Evolutionary conservation across 2,113 vertebrate genomes (phyloP).

Genomic region (Catagonus wagneri): DNA sequence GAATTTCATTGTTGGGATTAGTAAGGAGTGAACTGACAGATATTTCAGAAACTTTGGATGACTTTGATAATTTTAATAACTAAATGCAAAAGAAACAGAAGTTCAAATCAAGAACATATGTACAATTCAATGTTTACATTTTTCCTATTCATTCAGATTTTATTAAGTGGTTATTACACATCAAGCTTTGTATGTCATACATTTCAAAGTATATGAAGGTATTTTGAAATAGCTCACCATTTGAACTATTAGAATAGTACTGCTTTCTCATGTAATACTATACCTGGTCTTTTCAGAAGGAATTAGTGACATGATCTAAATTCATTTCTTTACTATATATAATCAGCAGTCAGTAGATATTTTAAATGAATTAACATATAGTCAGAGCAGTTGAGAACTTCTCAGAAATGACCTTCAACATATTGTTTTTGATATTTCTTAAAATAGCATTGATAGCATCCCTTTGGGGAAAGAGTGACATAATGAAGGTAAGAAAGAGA

Average conservation of each 20-base stretch:
- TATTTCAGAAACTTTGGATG: background rate
- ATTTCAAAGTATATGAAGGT: background rate
- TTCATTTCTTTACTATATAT: background rate
- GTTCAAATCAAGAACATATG: background rate
- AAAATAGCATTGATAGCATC: background rate
- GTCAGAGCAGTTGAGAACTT: background rate
- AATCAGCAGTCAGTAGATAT: background rate
- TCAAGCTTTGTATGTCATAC: background rate
- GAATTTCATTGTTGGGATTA: background rate
- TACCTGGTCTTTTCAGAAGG: background rate
- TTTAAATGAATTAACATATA: background rate
- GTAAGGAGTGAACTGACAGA: background rate
- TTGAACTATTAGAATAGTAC: background rate
- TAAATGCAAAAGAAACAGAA: background rate
- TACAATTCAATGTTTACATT: background rate
- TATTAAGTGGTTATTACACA: background rate
- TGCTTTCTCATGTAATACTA: background rate
- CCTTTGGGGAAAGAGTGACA: background rate
- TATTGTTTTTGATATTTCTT: background rate
- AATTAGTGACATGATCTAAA: background rate
- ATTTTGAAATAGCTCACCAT: background rate
- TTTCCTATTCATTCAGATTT: background rate
- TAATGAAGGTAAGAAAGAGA: background rate
- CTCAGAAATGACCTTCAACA: background rate
- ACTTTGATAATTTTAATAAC: slow-evolving; percentile 21